Conservation (phyloP, 2,888 invertebrate species). For the Apamea anceps region DNA sequence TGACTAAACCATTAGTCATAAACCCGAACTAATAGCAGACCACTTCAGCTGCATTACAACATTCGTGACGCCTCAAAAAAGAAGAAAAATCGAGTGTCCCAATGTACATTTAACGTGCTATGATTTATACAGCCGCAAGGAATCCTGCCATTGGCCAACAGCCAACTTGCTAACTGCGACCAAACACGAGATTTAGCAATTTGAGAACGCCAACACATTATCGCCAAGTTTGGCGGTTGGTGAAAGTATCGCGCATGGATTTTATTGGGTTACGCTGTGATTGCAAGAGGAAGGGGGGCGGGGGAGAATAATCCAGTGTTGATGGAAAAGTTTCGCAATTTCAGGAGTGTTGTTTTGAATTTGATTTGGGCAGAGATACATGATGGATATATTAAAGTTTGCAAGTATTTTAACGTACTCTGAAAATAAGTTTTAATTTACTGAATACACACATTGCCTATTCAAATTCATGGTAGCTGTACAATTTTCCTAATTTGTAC, state of each 20-base stretch:
- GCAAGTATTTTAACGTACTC: not conserved
- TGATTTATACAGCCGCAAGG: conserved; percentile 78
- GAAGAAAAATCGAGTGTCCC: conserved; percentile 64
- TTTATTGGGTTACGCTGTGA: conserved; percentile 41
- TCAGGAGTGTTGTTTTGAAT: not conserved
- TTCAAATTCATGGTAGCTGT: not conserved
- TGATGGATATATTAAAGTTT: not conserved
- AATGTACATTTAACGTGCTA: conserved; percentile 70
- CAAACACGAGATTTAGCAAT: conserved; percentile 78
- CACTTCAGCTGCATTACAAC: conserved; percentile 61
- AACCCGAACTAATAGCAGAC: not conserved
- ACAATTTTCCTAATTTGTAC: too few relatives aligned
- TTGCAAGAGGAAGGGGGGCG: conserved; percentile 17
- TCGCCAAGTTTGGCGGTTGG: conserved; percentile 54
- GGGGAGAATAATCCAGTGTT: conserved; percentile 1
- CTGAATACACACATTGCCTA: not conserved
- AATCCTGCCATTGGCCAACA: conserved; percentile 69
- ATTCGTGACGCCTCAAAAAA: conserved; percentile 59
- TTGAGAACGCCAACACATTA: conserved; percentile 77
- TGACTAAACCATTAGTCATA: conserved; percentile 19
- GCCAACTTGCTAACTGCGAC: conserved; percentile 79
- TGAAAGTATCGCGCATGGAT: conserved; percentile 44
- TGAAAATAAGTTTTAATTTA: not conserved
- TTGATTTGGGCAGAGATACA: not conserved
- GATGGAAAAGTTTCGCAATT: conserved; percentile 31